Percentiles rank a stretch among this genome's conserved stretches.
Conservation (phyloP, 2,888 invertebrate genomes). For the Euclidia mi region DNA sequence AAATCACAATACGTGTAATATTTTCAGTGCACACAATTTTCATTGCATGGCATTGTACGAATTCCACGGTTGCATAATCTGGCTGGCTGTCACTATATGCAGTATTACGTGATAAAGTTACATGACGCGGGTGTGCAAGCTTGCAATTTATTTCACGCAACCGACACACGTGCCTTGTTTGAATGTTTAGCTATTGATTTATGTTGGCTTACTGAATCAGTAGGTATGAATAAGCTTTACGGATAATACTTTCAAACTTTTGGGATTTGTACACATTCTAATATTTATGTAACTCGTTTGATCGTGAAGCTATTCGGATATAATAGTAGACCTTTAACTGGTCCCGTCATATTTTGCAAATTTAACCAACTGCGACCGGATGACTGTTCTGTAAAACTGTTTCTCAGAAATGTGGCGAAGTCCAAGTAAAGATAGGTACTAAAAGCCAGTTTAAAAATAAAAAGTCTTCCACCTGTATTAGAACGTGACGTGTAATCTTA, state of each 20-base stretch:
- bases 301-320: too few species aligned
- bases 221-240: slow-evolving; percentile 5
- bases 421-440: too few species aligned
- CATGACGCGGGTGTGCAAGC: slow-evolving; percentile 7
- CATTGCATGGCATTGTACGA: slow-evolving; percentile 6
- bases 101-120: slow-evolving; percentile 25
- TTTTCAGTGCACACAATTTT: slow-evolving; percentile 11
- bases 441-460: too few species aligned
- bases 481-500: too few species aligned
- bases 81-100: slow-evolving; percentile 12
- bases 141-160: slow-evolving; percentile 23
- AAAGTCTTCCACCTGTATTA: too few species aligned
- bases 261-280: too few species aligned
- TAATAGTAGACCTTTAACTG: too few species aligned
- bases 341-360: too few species aligned
- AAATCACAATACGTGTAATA: slow-evolving; percentile 1
- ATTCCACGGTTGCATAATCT: slow-evolving; percentile 14
- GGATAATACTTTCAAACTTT: background rate
- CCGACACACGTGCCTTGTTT: slow-evolving; percentile 24
- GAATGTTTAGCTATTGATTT: background rate
- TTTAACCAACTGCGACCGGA: too few species aligned
- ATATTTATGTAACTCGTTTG: too few species aligned
- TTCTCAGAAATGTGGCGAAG: too few species aligned
- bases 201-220: slow-evolving; percentile 1
- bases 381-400: too few species aligned